Percentiles rank a stretch among this genome's conserved stretches.
Evolutionary conservation across 2,888 invertebrate species (phyloP).

Genomic region (Rhabditophanes sp.): DNA sequence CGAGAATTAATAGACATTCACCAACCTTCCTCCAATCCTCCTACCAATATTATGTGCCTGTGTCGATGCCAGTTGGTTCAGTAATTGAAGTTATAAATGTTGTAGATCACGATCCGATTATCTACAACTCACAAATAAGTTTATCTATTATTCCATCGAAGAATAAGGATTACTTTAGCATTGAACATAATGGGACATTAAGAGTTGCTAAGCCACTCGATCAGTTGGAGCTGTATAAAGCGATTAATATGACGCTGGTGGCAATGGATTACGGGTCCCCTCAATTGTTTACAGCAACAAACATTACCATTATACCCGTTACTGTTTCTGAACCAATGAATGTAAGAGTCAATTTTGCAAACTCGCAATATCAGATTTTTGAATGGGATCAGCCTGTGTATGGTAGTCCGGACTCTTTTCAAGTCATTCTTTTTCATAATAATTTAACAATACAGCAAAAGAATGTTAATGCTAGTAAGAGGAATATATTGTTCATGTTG

Average conservation of each 20-base stretch:
- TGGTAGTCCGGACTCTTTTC: conserved; percentile 29
- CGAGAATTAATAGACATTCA: conserved; percentile 34
- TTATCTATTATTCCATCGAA: conserved; percentile 10
- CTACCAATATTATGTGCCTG: conserved; percentile 25
- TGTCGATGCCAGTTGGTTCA: conserved; percentile 11
- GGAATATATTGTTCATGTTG: too few relatives aligned
- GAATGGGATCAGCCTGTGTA: conserved; percentile 38
- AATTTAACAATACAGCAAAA: too few relatives aligned
- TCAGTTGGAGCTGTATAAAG: background rate
- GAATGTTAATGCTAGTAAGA: too few relatives aligned
- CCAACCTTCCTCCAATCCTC: conserved; percentile 19
- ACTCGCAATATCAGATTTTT: conserved; percentile 36
- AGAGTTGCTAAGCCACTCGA: conserved; percentile 8
- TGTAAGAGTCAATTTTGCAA: conserved; percentile 35
- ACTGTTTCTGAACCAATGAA: conserved; percentile 31
- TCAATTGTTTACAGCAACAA: conserved; percentile 31
- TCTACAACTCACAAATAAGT: conserved; percentile 37
- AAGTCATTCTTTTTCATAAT: too few relatives aligned
- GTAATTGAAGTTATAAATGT: conserved; percentile 20
- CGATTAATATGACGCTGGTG: conserved; percentile 11
- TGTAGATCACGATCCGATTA: conserved; percentile 30
- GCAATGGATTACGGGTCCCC: conserved; percentile 41
- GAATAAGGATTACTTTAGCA: conserved; percentile 3
- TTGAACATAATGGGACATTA: conserved; percentile 17
- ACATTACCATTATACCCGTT: conserved; percentile 34